Base-by-base conservation (phyloP, 2,797 vertebrate genomes). In the Brachyrhaphis roseni region DNA sequence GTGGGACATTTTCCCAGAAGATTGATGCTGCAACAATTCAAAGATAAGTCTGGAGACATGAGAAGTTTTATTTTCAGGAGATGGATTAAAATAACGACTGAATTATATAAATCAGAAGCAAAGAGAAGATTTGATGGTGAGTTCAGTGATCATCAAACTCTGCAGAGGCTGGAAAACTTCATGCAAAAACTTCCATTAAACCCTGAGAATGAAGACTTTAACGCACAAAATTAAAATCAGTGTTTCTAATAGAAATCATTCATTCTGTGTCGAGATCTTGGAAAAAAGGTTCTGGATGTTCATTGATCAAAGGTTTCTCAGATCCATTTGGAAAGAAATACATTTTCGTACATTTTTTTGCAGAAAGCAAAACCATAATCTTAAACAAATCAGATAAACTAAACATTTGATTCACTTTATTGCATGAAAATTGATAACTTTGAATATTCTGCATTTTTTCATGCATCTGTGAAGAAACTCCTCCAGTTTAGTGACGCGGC, bases 21-120 rank as follows among this genome's bases (percentile, higher is more conserved):
- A 77, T 45, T 43, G 51, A 73, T 10, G 4, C 16, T 26, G 39
- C 2, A 55, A 39, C 20, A 49, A 12, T 26, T 51, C 5, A 62
- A 26, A 76, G 77, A 81, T 55, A 49, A 78, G 72, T 84, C 53
- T 45, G 76, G 41, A 76, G 78, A 83, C 66, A 31, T 72, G 49
- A 72, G 47, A 79, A 49, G 51, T 51, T 77, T 82, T 8, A 53
- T 64, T 49, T n/a, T 49, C 5, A 49, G 47, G 5, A 49, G 16
- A 49, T 7, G 47, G 16, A 53, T 26, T 23, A 26, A 53, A 53
- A 23, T 23, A 53, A 53, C 0, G n/a, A 13, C n/a, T 59, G 55
- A 31, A 59, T 59, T 15, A 59, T 15, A 12, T 28, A 31, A 59
- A 28, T 59, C n/a, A 28, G 11, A 31, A 12, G 4, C n/a, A 28